Percentiles rank a stretch among this genome's conserved stretches.
Conservation (phyloP, 53 echinoderm and acorn worm genomes). For the Holothuria scabra region DNA sequence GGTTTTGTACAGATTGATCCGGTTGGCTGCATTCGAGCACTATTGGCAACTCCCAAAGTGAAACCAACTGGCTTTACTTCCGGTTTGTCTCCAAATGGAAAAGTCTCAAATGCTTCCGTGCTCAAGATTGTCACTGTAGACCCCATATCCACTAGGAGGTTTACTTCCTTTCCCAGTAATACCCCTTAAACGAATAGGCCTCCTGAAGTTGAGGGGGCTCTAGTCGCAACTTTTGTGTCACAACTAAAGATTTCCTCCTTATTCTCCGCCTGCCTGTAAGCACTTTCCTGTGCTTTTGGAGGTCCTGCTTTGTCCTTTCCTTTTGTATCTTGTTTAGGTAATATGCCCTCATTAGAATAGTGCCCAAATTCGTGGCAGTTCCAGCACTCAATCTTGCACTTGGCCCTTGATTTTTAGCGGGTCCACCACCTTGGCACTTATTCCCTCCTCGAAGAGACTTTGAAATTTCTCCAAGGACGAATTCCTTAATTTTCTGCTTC, state of each 20-base stretch:
- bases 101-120: constrained; percentile 17
- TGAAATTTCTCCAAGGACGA: no score
- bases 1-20: constrained; percentile 24
- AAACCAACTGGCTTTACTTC: constrained; percentile 1
- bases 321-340: background rate
- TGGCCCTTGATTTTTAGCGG: no score
- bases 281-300: constrained; percentile 32
- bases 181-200: constrained; percentile 57
- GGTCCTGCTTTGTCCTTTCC: constrained; percentile 40
- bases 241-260: no score
- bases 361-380: no score
- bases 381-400: constrained; percentile 23
- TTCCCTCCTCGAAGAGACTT: no score
- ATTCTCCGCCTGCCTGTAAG: no score
- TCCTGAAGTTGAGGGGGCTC: background rate
- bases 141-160: constrained; percentile 65
- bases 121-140: constrained; percentile 60
- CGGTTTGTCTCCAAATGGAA: constrained; percentile 40
- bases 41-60: no score
- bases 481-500: no score
- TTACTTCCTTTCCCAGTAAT: constrained; percentile 24
- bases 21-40: constrained; percentile 25
- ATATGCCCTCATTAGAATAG: constrained; percentile 12
- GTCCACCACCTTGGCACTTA: no score
- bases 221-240: background rate